Base-by-base conservation (phyloP, 2,888 invertebrate species). In the Drosophila meridionalis region DNA sequence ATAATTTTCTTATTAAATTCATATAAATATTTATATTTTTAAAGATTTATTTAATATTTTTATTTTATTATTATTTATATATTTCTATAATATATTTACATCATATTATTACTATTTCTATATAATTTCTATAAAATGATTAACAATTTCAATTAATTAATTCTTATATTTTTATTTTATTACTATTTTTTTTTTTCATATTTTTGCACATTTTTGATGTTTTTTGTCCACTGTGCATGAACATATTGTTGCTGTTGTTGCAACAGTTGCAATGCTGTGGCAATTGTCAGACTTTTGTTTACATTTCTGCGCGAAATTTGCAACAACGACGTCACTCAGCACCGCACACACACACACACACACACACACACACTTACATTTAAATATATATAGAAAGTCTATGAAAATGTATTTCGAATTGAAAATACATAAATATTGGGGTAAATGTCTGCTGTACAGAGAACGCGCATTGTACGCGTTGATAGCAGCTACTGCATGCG, bases 311-410 rank as follows among this genome's bases (percentile, higher is more conserved):
- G 76, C 76, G 64, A 89, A 87, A 80, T 89, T 68, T 70, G 75
- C 82, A 72, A 71, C 73, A 71, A 77, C 68, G 63, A 84, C 87
- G 82, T 82, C 77, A 84, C 74, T 89, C 85, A 73, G 55, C 66
- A 43, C n/a, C 42, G 38, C 28, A 56, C 53, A 50, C 58, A 64
- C 59, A 60, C 60, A 74, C 60, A 67, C 52, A 30, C 32, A 34
- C 12, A 58, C 36, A 48, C 55, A 61, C 65, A 64, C 56, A 73
- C 65, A 65, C 47, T 60, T 53, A 62, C 56, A 60, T 60, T 69
- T 62, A 20, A 20, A 47, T 38, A 62, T 56, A 66, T 47, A 63
- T 9, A 53, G 9, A 57, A 42, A 66, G 50, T 40, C 40, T 69
- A 47, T 56, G 36, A 59, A 69, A 69, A 69, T 67, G 63, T 80